Evolutionary conservation across 2,113 vertebrate species (phyloP).

Genomic region (Pithys albifrons): DNA sequence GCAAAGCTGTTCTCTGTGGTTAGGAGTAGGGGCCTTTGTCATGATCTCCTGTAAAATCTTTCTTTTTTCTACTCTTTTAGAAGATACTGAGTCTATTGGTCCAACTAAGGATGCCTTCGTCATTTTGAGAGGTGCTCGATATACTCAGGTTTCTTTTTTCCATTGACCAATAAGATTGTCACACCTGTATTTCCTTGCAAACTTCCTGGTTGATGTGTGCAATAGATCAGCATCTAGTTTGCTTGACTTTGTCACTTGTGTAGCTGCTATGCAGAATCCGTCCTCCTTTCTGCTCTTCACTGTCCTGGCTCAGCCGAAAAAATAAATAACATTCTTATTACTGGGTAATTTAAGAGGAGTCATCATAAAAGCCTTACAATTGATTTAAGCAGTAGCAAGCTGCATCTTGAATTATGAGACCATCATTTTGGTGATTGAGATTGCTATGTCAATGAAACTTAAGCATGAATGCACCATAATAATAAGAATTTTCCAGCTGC

Average conservation of each 20-base stretch:
- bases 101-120: background rate
- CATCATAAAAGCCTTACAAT: slow-evolving; percentile 1
- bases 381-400: background rate
- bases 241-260: background rate
- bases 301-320: slow-evolving; percentile 49
- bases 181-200: slow-evolving; percentile 10
- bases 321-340: slow-evolving; percentile 34
- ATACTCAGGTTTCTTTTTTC: background rate
- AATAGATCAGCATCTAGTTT: background rate
- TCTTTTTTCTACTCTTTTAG: background rate
- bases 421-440: background rate
- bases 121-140: background rate
- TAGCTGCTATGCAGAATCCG: slow-evolving; percentile 13
- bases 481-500: background rate
- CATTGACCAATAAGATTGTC: background rate
- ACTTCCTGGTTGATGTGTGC: background rate
- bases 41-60: background rate
- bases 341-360: slow-evolving; percentile 43
- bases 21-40: background rate
- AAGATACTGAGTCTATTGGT: background rate
- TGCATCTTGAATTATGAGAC: background rate
- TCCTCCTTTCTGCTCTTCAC: background rate
- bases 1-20: background rate
- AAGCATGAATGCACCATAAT: background rate
- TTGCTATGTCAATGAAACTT: background rate